Percentiles rank a stretch among this genome's conserved stretches.
Evolutionary conservation across 2,113 vertebrate species (phyloP).

Genomic region (Albula goreensis): DNA sequence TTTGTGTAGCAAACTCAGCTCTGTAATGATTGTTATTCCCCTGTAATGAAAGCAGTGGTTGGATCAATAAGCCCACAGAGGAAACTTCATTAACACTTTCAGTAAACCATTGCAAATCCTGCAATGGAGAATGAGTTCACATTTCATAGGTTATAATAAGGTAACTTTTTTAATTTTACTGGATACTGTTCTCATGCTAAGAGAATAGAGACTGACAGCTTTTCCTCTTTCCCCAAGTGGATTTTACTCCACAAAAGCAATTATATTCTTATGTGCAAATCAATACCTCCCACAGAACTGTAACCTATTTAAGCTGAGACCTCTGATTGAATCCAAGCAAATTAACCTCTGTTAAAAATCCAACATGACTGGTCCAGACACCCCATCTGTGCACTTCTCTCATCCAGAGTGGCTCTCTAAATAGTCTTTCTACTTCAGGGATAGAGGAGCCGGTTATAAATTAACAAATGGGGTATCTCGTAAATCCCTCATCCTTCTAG

Average conservation of each 20-base stretch:
- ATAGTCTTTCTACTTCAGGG: not conserved
- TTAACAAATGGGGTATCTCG: not conserved
- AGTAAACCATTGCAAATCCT: not conserved
- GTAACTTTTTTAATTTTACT: not conserved
- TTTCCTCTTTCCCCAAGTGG: not conserved
- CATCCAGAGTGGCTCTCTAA: not conserved
- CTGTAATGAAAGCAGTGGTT: not conserved
- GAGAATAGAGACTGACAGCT: not conserved
- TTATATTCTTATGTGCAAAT: constrained; percentile 14
- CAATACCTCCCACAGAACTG: not conserved
- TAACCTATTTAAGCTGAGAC: constrained; percentile 14
- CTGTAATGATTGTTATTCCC: not conserved
- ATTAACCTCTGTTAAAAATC: not conserved
- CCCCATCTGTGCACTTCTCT: not conserved
- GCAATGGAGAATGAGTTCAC: not conserved
- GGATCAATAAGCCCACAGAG: not conserved
- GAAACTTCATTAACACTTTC: not conserved
- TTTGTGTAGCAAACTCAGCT: not conserved
- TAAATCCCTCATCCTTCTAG: not conserved
- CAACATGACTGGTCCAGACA: not conserved
- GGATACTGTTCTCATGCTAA: not conserved
- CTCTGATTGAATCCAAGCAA: not conserved
- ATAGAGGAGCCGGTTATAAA: not conserved
- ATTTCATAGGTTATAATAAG: not conserved
- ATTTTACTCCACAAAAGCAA: not conserved